Conservation (phyloP, 2,888 invertebrate genomes). For the Eumacrocentrus americanus region DNA sequence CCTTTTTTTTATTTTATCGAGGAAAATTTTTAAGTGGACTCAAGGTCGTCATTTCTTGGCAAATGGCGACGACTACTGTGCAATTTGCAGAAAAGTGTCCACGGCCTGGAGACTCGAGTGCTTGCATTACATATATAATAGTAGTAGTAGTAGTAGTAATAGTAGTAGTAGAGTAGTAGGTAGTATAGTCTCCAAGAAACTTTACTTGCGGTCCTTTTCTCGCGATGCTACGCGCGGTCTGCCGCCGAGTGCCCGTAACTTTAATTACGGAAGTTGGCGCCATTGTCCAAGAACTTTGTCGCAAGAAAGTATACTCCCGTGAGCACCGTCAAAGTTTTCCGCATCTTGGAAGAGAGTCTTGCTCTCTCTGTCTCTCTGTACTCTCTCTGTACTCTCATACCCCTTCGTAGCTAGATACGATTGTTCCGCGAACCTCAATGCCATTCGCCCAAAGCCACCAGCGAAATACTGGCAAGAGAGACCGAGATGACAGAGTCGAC, state of each 20-base stretch:
- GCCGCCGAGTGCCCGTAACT: conserved; percentile 45
- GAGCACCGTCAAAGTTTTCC: conserved; percentile 48
- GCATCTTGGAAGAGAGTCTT: conserved; percentile 42
- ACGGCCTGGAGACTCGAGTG: conserved; percentile 1
- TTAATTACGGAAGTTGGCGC: conserved; percentile 57
- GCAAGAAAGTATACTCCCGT: conserved; percentile 46
- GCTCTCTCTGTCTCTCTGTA: too few species aligned
- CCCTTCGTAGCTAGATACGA: conserved; percentile 40
- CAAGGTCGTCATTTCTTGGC: neutral
- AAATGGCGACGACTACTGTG: neutral
- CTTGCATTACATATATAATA: neutral
- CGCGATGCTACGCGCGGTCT: conserved; percentile 27
- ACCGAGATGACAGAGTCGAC: neutral
- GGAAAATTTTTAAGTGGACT: conserved; percentile 19
- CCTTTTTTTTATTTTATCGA: conserved; percentile 2
- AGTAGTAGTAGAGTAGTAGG: too few species aligned
- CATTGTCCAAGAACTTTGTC: conserved; percentile 55
- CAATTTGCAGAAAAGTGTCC: neutral
- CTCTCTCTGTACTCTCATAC: conserved; percentile 11
- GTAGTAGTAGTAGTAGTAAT: too few species aligned
- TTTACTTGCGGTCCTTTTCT: conserved; percentile 6
- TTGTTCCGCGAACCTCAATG: conserved; percentile 41
- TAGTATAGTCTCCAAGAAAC: neutral
- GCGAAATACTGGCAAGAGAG: neutral
- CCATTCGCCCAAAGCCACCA: conserved; percentile 20